These are phyloP conservation scores for Kryptolebias ocellatus DNA, from an alignment of 2,797 vertebrate species.

Conservation along the genomic window DNA sequence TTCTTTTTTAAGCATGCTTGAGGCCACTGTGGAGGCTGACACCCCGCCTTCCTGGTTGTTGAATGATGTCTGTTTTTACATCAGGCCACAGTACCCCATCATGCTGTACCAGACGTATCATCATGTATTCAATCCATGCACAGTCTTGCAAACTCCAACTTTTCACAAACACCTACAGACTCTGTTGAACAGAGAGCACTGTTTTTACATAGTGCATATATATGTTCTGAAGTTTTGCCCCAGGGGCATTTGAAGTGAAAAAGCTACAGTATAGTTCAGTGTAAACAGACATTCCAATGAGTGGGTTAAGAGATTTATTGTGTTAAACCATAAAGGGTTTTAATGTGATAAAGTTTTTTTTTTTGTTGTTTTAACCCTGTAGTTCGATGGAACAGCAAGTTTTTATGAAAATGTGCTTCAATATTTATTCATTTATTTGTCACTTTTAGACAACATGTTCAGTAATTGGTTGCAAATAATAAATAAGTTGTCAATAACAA, in stretches of 20 bases:
- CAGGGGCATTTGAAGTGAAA: neutral
- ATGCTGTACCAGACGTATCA: neutral
- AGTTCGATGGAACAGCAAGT: neutral
- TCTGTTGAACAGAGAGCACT: neutral
- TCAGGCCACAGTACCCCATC: slow-evolving; percentile 3
- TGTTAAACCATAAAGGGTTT: neutral
- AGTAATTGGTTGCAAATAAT: too few relatives aligned
- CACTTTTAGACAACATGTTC: too few relatives aligned
- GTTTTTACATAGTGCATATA: neutral
- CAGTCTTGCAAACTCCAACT: slow-evolving; percentile 1
- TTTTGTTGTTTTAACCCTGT: neutral
- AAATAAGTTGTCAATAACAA: too few relatives aligned
- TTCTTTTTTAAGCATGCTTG: slow-evolving; percentile 19
- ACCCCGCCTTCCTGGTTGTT: slow-evolving; percentile 16
- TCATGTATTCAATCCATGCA: too few relatives aligned
- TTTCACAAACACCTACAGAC: slow-evolving; percentile 2
- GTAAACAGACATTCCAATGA: neutral
- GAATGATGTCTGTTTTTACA: slow-evolving; percentile 28
- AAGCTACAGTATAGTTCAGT: neutral
- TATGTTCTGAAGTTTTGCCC: neutral
- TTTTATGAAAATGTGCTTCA: neutral
- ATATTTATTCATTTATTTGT: too few relatives aligned
- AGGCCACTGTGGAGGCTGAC: slow-evolving; percentile 25
- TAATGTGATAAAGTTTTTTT: neutral
- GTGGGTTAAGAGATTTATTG: neutral